Conservation (phyloP, 1,140 invertebrate species). For the Zelostemma sp. region DNA sequence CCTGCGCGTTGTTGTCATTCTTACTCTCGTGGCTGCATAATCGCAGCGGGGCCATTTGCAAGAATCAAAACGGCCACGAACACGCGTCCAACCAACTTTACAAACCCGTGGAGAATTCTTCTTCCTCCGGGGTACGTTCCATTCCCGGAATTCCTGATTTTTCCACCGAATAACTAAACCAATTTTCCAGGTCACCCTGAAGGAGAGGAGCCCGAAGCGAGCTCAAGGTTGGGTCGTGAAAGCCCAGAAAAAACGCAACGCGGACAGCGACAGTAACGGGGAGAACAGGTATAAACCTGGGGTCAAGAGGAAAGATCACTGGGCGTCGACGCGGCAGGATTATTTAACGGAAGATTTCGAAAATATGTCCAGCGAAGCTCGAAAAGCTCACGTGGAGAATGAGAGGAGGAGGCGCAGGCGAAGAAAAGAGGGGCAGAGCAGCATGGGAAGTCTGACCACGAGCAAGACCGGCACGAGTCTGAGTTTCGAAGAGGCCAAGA, state of each 20-base stretch:
- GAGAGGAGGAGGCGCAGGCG: slow-evolving; percentile 54
- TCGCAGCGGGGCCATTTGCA: slow-evolving; percentile 55
- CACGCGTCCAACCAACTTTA: slow-evolving; percentile 63
- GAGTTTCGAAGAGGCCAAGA: slow-evolving; percentile 50
- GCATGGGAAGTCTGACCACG: slow-evolving; percentile 46
- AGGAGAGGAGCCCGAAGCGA: slow-evolving; percentile 61
- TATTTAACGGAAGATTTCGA: slow-evolving; percentile 61
- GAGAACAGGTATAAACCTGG: slow-evolving; percentile 56
- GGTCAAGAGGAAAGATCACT: slow-evolving; percentile 63
- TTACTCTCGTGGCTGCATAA: slow-evolving; percentile 64
- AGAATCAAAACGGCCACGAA: slow-evolving; percentile 53
- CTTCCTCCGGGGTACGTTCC: slow-evolving; percentile 63
- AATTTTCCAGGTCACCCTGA: slow-evolving; percentile 57
- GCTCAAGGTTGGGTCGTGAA: slow-evolving; percentile 58
- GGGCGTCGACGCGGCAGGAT: slow-evolving; percentile 64
- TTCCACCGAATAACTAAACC: neutral
- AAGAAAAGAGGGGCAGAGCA: slow-evolving; percentile 53
- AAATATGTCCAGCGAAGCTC: slow-evolving; percentile 38
- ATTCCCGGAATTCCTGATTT: no score
- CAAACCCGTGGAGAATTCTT: slow-evolving; percentile 67
- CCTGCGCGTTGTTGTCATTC: slow-evolving; percentile 64
- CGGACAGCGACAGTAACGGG: slow-evolving; percentile 56
- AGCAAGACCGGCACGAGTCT: slow-evolving; percentile 33
- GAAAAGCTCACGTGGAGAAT: slow-evolving; percentile 51
- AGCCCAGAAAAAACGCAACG: slow-evolving; percentile 59